Percentiles rank a stretch among this genome's conserved stretches.
Conservation (phyloP, 2,888 invertebrate genomes). For the Aleiodes testaceus region DNA sequence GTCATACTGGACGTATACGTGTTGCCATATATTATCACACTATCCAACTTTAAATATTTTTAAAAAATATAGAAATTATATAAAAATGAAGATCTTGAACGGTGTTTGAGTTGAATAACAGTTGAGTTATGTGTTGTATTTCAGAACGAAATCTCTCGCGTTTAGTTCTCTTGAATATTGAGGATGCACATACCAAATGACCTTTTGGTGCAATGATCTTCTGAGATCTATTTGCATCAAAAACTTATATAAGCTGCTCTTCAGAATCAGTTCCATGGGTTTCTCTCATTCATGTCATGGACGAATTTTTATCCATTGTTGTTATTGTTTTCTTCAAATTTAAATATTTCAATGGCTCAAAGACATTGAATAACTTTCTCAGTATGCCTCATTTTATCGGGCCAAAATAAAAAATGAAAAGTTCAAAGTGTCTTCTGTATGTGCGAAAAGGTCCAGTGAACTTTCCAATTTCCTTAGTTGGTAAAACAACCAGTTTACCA, state of each 20-base stretch:
- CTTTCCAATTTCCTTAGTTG: conserved; percentile 57
- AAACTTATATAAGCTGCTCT: conserved; percentile 18
- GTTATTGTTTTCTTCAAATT: not conserved
- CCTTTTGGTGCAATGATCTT: conserved; percentile 3
- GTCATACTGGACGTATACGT: conserved; percentile 4
- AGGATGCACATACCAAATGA: conserved; percentile 7
- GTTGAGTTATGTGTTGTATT: not conserved
- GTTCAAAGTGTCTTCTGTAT: not conserved
- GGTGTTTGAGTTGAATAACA: no score
- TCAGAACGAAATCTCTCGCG: not conserved
- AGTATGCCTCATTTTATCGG: conserved; percentile 13
- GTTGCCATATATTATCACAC: not conserved
- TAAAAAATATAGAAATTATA: no score
- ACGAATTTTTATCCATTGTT: not conserved
- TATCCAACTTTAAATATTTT: not conserved
- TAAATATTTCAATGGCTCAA: conserved; percentile 16
- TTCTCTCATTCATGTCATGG: conserved; percentile 14
- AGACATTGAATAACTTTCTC: conserved; percentile 24
- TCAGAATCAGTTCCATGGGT: conserved; percentile 1
- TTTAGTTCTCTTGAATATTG: not conserved
- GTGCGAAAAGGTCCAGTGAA: conserved; percentile 34
- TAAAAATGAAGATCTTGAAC: no score
- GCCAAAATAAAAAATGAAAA: not conserved
- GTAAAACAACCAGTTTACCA: conserved; percentile 52
- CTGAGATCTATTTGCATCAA: not conserved